Evolutionary conservation across 2,888 invertebrate species (phyloP), one percentile per base, ranked within the genome.

Genomic region (Drosophila nr. medialis): DNA sequence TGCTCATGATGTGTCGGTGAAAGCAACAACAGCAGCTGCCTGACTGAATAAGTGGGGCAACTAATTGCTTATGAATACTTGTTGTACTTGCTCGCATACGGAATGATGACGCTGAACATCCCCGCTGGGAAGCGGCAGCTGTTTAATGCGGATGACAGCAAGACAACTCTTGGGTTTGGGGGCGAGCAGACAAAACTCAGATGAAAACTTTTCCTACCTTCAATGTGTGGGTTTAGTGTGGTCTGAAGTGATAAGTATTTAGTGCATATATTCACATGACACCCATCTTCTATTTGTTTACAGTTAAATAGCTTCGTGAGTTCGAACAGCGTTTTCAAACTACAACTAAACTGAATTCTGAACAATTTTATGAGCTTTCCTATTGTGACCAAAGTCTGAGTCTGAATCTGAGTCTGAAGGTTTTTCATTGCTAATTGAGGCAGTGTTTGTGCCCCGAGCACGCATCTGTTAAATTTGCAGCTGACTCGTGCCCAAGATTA

Each of bases 51-150:
- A 89, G 75, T 89, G 87, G 79, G 60, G 69, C 84, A 58, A 42
- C 73, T 84, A 84, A 84, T 89, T 84, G 84, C 87, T 58, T 68
- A 78, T 86, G 87, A 86, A 89, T 67, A 67, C 61, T 24, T 32
- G 21, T 18, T 54, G 15, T 24, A 56, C 38, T 24, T 21, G 8
- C 54, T 53, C 61, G 24, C 56, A 42, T 29, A 29, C 29, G 21
- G 32, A 27, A 54, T 13, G 38, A 38, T 38, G 38, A 55, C 24
- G 51, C 55, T 34, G 45, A 54, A 50, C 61, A 55, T 42, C n/a
- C 18, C 18, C 56, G 63, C 36, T 70, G 45, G 40, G 58, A 49
- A 73, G 56, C 60, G 68, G 61, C 81, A 72, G 69, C 64, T 71
- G 75, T 15, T 55, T n/a, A 55, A 55, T 55, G 27, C 55, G n/a